phyloP scores from a whole-genome alignment of 2,113 vertebrate genomes.

The Cyphomyrus discorhynchus region DNA sequence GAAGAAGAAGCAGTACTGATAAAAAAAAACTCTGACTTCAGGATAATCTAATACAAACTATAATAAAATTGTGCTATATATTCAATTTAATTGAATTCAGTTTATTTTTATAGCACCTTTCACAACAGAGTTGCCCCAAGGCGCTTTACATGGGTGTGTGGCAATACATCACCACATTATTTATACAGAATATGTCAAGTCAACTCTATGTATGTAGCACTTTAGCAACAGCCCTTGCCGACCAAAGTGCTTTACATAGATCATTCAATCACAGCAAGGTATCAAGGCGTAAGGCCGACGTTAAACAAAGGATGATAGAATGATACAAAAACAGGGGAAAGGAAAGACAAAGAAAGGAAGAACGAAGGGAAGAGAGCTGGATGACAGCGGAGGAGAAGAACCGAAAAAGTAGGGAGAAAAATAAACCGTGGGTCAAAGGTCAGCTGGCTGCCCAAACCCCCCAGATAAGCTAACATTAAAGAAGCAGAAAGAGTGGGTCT shows the following conservation, averaged over 20 bases:
- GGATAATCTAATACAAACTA: neutral
- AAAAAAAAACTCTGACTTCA: neutral
- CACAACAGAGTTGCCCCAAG: neutral
- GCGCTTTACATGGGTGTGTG: neutral
- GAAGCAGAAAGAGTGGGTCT: neutral
- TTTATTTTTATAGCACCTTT: neutral
- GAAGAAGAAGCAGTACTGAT: neutral
- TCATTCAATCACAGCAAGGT: neutral
- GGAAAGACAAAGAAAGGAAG: neutral
- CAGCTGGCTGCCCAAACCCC: neutral
- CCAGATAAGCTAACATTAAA: neutral
- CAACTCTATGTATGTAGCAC: neutral
- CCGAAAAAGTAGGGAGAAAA: neutral
- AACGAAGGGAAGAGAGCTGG: neutral
- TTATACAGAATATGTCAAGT: neutral
- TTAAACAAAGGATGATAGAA: neutral
- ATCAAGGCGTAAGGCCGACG: neutral
- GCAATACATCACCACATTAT: neutral
- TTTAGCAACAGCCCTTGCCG: neutral
- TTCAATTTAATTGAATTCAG: neutral
- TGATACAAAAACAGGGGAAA: neutral
- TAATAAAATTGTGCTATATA: neutral
- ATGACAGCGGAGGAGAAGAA: neutral
- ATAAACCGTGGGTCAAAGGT: neutral
- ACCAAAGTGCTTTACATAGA: neutral